These are phyloP conservation scores for Leucophenga montana DNA, from an alignment of 2,888 invertebrate species.

Conservation along the genomic window DNA sequence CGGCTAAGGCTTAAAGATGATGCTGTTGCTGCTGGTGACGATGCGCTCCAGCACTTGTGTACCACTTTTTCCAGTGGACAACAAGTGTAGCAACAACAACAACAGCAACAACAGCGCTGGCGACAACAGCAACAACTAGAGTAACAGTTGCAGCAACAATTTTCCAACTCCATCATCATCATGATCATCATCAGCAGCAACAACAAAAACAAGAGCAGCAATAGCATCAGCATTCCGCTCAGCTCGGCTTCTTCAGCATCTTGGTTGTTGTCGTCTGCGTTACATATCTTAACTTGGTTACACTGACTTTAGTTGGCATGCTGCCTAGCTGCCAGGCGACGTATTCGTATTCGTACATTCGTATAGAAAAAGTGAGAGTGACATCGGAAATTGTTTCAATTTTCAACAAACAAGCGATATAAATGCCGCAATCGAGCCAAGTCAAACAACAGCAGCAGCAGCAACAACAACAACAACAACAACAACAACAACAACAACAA, in stretches of 20 bases:
- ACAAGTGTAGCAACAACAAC: conserved; percentile 38
- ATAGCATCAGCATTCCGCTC: not conserved
- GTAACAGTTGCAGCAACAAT: conserved; percentile 44
- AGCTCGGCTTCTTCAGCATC: not conserved
- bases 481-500: conserved; percentile 33
- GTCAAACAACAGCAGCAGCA: conserved; percentile 34
- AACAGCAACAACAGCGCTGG: conserved; percentile 36
- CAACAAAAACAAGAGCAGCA: not conserved
- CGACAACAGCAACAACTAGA: conserved; percentile 50
- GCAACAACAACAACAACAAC: conserved; percentile 33
- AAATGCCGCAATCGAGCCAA: conserved; percentile 47
- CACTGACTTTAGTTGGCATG: conserved; percentile 14
- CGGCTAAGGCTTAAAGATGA: conserved; percentile 8
- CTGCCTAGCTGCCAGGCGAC: conserved; percentile 33
- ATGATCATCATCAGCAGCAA: not conserved
- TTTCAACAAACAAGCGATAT: conserved; percentile 51
- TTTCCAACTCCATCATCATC: conserved; percentile 22
- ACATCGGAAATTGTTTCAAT: conserved; percentile 72
- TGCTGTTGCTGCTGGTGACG: conserved; percentile 14
- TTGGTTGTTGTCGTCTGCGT: conserved; percentile 14
- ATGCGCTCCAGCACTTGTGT: conserved; percentile 22
- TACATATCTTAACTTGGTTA: conserved; percentile 27
- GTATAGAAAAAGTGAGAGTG: conserved; percentile 69
- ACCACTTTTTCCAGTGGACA: conserved; percentile 31
- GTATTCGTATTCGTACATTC: conserved; percentile 29